phyloP scores from a whole-genome alignment of 2,797 vertebrate species.

The Eulemur albifrons region DNA sequence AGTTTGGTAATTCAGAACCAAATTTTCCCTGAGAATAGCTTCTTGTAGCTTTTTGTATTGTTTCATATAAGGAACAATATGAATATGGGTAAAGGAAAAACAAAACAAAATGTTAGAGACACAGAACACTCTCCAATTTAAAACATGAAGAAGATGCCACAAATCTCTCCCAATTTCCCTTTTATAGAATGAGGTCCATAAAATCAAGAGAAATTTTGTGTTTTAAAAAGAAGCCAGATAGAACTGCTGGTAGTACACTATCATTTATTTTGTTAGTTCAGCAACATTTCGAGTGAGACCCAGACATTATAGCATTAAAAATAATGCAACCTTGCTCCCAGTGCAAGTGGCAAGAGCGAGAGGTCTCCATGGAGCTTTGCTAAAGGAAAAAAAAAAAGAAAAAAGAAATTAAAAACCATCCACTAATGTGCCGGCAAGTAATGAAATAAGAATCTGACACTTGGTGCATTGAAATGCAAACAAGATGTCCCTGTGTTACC shows the following conservation, averaged over 20 bases:
- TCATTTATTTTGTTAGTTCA: slow-evolving; percentile 80
- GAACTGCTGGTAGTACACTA: slow-evolving; percentile 44
- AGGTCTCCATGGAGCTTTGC: slow-evolving; percentile 88
- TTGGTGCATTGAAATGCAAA: slow-evolving; percentile 96
- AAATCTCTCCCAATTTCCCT: background rate
- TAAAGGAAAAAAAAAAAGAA: slow-evolving; percentile 60
- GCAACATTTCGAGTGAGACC: slow-evolving; percentile 67
- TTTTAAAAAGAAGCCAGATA: slow-evolving; percentile 33
- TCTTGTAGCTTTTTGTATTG: background rate
- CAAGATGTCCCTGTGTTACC: slow-evolving; percentile 93
- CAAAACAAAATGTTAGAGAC: slow-evolving; percentile 11
- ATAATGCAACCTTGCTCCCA: slow-evolving; percentile 76
- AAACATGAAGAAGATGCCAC: slow-evolving; percentile 26
- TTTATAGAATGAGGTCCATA: slow-evolving; percentile 46
- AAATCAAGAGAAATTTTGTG: slow-evolving; percentile 56
- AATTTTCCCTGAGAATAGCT: slow-evolving; percentile 1
- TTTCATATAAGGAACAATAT: background rate
- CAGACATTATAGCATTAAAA: slow-evolving; percentile 70
- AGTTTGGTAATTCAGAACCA: background rate
- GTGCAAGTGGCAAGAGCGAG: slow-evolving; percentile 66
- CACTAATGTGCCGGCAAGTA: slow-evolving; percentile 94
- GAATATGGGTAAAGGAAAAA: background rate
- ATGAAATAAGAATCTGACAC: slow-evolving; percentile 98
- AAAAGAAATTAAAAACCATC: slow-evolving; percentile 95
- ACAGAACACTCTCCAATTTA: background rate